Evolutionary conservation across 2,797 vertebrate genomes (phyloP).

Genomic region (Sparus aurata): DNA sequence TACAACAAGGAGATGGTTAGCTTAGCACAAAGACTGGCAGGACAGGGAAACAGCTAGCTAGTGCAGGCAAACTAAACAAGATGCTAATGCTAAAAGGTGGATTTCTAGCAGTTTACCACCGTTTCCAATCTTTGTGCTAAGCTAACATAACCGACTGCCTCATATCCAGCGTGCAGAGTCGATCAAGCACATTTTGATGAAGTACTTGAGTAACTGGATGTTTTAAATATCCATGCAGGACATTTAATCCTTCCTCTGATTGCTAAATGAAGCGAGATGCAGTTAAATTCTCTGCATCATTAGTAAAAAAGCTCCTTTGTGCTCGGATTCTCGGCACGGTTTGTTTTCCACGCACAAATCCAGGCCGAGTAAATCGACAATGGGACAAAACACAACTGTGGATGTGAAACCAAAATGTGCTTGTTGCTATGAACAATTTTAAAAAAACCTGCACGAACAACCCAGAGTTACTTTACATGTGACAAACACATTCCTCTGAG

Average conservation of each 20-base stretch:
- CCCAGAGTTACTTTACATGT: slow-evolving; percentile 13
- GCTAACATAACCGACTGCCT: neutral
- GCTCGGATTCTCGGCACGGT: neutral
- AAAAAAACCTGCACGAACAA: neutral
- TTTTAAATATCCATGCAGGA: neutral
- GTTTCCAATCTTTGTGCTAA: neutral
- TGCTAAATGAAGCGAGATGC: neutral
- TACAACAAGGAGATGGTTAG: neutral
- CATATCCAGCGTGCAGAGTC: neutral
- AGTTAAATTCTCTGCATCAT: neutral
- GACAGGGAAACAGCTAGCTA: neutral
- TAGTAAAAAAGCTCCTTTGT: neutral
- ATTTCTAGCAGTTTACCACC: no score
- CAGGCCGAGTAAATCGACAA: neutral
- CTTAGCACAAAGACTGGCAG: neutral
- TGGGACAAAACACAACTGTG: neutral
- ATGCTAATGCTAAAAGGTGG: no score
- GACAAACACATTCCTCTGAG: slow-evolving; percentile 18
- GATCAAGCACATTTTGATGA: neutral
- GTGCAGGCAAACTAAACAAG: no score
- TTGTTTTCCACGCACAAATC: neutral
- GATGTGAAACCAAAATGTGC: neutral
- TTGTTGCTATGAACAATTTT: neutral
- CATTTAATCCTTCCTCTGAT: neutral
- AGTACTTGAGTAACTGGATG: neutral